phyloP scores from a whole-genome alignment of 2,113 vertebrate genomes.

The Thymallus thymallus region DNA sequence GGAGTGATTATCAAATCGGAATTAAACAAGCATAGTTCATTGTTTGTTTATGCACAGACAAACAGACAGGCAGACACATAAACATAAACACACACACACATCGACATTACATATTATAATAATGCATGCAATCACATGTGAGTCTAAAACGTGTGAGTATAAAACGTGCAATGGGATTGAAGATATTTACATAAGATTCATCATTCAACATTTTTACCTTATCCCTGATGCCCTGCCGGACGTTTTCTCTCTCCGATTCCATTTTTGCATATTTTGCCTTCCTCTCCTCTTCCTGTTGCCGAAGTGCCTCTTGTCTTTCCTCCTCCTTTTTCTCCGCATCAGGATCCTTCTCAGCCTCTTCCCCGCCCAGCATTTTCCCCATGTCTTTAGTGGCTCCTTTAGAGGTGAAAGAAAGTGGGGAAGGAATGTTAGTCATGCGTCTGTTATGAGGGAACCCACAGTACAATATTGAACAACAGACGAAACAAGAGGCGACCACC shows the following conservation, averaged over 20 bases:
- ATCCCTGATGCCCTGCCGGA: slow-evolving; percentile 91
- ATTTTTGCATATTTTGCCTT: slow-evolving; percentile 91
- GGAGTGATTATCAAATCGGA: too few relatives aligned
- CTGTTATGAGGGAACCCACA: neutral
- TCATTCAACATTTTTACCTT: slow-evolving; percentile 75
- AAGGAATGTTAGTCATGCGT: neutral
- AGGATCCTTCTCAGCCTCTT: slow-evolving; percentile 72
- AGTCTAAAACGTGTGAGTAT: too few relatives aligned
- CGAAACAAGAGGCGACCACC: slow-evolving; percentile 30
- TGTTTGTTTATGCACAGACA: neutral
- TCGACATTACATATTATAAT: neutral
- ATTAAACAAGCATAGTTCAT: too few relatives aligned
- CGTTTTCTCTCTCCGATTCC: slow-evolving; percentile 88
- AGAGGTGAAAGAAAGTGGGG: slow-evolving; percentile 7
- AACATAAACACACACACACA: neutral
- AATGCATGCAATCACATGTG: neutral
- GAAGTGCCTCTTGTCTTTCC: slow-evolving; percentile 86
- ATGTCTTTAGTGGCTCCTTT: slow-evolving; percentile 82
- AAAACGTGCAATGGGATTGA: neutral
- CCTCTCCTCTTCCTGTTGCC: slow-evolving; percentile 89
- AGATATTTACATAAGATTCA: neutral
- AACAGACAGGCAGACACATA: neutral
- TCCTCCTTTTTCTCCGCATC: slow-evolving; percentile 91
- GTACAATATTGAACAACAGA: slow-evolving; percentile 29
- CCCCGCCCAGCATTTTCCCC: slow-evolving; percentile 72